Evolutionary conservation across 2,888 invertebrate genomes (phyloP).

Genomic region (Plemyria rubiginata): DNA sequence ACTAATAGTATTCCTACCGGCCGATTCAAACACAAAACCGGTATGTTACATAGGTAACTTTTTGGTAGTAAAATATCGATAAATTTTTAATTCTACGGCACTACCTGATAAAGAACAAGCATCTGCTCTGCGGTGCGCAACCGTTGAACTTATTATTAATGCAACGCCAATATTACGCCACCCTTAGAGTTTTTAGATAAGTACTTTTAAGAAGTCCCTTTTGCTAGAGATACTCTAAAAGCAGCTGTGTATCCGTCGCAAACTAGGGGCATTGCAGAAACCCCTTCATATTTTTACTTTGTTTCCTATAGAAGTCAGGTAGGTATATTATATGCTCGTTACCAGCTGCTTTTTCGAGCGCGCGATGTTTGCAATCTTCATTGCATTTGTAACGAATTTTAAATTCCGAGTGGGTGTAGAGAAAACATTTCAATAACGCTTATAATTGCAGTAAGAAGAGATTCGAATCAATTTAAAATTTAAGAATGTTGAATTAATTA

Average conservation of each 20-base stretch:
- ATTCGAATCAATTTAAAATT: slow-evolving; percentile 35
- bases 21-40: not conserved
- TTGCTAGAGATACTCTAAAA: slow-evolving; percentile 42
- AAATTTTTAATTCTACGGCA: not conserved
- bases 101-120: slow-evolving; percentile 6
- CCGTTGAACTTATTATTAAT: slow-evolving; percentile 47
- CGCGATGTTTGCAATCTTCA: slow-evolving; percentile 6
- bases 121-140: slow-evolving; percentile 27
- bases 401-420: slow-evolving; percentile 49
- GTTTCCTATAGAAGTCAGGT: not conserved
- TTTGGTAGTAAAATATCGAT: not conserved
- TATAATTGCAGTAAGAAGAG: slow-evolving; percentile 25
- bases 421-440: slow-evolving; percentile 49
- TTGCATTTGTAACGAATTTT: not conserved
- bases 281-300: slow-evolving; percentile 1
- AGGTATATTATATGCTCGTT: slow-evolving; percentile 6
- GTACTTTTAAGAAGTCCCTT: slow-evolving; percentile 32
- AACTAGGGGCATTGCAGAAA: slow-evolving; percentile 50
- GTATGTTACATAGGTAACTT: not conserved
- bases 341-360: slow-evolving; percentile 19
- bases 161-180: slow-evolving; percentile 53
- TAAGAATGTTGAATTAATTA: slow-evolving; percentile 47
- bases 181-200: slow-evolving; percentile 52
- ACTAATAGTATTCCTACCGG: not conserved
- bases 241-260: slow-evolving; percentile 66